A percentile compares a stretch with the other conserved stretches of the same genome.
Conservation (phyloP, 2,888 invertebrate species). For the Pristionchus exspectatus region DNA sequence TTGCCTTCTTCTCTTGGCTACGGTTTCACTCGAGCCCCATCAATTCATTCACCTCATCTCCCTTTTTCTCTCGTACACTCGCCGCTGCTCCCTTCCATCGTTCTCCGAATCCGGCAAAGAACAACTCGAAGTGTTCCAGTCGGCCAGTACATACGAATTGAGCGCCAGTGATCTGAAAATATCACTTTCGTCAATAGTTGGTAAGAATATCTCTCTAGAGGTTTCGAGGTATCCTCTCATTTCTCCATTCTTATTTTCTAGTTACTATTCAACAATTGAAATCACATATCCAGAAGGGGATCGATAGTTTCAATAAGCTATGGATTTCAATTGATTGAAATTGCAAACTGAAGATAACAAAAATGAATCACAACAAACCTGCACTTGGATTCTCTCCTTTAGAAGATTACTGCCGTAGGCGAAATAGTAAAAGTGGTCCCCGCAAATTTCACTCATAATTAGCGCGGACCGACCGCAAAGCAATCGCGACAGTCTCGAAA, state of each 20-base stretch:
- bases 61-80: conserved; percentile 22
- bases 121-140: conserved; percentile 37
- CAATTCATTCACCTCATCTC: conserved; percentile 33
- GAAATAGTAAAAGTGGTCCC: conserved; percentile 51
- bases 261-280: too few species aligned
- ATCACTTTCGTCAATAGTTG: background rate
- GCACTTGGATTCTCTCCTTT: conserved; percentile 54
- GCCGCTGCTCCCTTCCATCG: conserved; percentile 53
- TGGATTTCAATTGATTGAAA: too few species aligned
- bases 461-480: background rate
- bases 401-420: conserved; percentile 54
- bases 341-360: background rate
- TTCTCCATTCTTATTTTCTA: too few species aligned
- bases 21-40: background rate
- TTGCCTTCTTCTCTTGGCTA: background rate
- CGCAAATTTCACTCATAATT: conserved; percentile 35
- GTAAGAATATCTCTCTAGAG: too few species aligned
- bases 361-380: background rate
- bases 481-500: conserved; percentile 27
- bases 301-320: background rate
- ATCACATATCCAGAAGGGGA: background rate
- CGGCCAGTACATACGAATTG: conserved; percentile 43
- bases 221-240: too few species aligned
- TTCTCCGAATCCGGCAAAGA: conserved; percentile 44
- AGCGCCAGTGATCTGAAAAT: conserved; percentile 34